Evolutionary conservation across 2,797 vertebrate genomes (phyloP).

Genomic region (Vespertilio murinus): DNA sequence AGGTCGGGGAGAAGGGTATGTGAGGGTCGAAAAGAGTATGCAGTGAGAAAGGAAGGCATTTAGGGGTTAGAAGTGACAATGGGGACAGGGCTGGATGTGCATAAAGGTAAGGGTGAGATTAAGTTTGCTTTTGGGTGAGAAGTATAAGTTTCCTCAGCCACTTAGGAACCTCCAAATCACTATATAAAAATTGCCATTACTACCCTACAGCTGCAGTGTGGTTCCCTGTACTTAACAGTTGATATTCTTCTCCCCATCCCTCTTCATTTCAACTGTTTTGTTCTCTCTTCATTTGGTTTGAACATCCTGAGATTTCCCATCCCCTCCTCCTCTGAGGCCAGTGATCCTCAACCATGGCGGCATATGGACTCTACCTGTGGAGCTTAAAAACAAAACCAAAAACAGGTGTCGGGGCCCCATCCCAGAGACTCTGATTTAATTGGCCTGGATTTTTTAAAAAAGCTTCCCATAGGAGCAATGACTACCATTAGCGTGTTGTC

Average conservation of each 20-base stretch:
- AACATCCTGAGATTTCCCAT: neutral
- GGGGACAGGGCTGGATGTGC: neutral
- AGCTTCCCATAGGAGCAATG: neutral
- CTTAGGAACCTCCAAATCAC: neutral
- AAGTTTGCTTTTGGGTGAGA: neutral
- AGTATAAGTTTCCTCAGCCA: neutral
- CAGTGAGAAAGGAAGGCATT: neutral
- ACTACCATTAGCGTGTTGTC: neutral
- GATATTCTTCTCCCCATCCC: neutral
- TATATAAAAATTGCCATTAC: neutral
- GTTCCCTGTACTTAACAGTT: neutral
- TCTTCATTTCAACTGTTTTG: constrained; percentile 26
- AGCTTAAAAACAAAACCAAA: neutral
- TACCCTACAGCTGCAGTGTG: neutral
- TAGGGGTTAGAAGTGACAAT: neutral
- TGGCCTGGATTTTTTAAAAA: neutral
- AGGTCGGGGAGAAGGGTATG: neutral
- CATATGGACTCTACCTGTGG: neutral
- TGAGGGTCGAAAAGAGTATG: neutral
- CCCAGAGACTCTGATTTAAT: neutral
- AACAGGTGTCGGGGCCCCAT: neutral
- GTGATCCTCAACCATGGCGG: neutral
- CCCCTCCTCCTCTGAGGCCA: neutral
- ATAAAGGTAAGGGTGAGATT: neutral
- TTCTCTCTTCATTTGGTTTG: neutral